Evolutionary conservation across 2,113 vertebrate genomes (phyloP), one percentile per base, ranked within the genome.

Genomic region (Psilopsiagon aurifrons): DNA sequence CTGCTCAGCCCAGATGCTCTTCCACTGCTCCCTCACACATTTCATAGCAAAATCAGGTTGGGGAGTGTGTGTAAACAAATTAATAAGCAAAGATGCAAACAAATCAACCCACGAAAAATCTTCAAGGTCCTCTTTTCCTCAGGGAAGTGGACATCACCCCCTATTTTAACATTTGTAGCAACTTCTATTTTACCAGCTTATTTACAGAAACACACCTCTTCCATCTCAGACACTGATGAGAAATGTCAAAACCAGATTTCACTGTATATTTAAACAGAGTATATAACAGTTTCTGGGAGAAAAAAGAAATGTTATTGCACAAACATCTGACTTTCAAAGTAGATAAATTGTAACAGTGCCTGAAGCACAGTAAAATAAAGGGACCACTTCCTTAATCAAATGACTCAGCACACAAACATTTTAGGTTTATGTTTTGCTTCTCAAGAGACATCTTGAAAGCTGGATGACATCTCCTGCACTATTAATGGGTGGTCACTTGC

Each of bases 1-100:
- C 13, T 0, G 10, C 9, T 77, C 69, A 71, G 51, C 25, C 22
- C 60, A 17, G 4, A 18, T 2, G 1, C 22, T 55, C 10, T 23
- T 41, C 35, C 27, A 27, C 28, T 49, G 25, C 22, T 28, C 17
- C 43, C 11, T 75, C 18, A 44, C 28, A 55, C 2, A 24, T 64
- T 64, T 77, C 16, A 70, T 8, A 4, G 54, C 24, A 82, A 74
- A 73, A 60, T 12, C 52, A 49, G 8, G 4, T 3, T n/a, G 35
- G 5, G 4, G 2, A 0, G 16, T 7, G 57, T 59, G 57, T n/a
- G 57, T 59, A 62, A 62, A 62, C 17, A 20, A 62, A 39, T 10
- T 43, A 49, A n/a, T n/a, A 54, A 49, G 52, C 10, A 54, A 74
- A 60, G 37, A 46, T 18, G 2, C 9, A 63, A 64, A 37, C 33